These are phyloP conservation scores for Sarcophilus harrisii DNA, from an alignment of 2,797 vertebrate species.

Conservation along the genomic window DNA sequence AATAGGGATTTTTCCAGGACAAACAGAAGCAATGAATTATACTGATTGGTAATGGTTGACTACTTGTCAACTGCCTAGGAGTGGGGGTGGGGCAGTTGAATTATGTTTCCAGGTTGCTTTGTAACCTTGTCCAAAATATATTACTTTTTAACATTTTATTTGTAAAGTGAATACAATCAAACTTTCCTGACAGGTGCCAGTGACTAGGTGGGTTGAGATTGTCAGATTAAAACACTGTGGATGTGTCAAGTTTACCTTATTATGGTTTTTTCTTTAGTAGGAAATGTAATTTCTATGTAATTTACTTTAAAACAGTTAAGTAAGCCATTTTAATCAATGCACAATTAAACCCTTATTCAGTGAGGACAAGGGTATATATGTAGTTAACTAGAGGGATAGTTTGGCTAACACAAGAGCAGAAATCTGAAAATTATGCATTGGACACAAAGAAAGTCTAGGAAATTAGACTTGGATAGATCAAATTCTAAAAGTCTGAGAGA, in stretches of 20 bases:
- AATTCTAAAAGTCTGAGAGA: conserved; percentile 28
- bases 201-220: conserved; percentile 66
- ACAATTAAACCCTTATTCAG: conserved; percentile 65
- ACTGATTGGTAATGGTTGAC: conserved; percentile 37
- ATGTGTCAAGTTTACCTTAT: conserved; percentile 80
- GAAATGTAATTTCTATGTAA: conserved; percentile 73
- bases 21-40: not conserved
- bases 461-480: conserved; percentile 47
- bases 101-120: conserved; percentile 22
- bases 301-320: conserved; percentile 73
- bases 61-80: conserved; percentile 33
- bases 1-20: not conserved
- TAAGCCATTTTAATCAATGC: conserved; percentile 63
- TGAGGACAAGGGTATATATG: conserved; percentile 61
- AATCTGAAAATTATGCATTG: conserved; percentile 61
- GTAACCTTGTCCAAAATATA: conserved; percentile 55
- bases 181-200: conserved; percentile 61
- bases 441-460: conserved; percentile 73
- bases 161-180: conserved; percentile 66
- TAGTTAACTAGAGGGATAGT: conserved; percentile 57
- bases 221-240: conserved; percentile 78
- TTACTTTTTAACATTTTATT: conserved; percentile 64
- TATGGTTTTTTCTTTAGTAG: conserved; percentile 77
- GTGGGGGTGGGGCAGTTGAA: not conserved
- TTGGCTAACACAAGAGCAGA: conserved; percentile 51